phyloP scores from a whole-genome alignment of 2,113 vertebrate species.

The Aleadryas rufinucha region DNA sequence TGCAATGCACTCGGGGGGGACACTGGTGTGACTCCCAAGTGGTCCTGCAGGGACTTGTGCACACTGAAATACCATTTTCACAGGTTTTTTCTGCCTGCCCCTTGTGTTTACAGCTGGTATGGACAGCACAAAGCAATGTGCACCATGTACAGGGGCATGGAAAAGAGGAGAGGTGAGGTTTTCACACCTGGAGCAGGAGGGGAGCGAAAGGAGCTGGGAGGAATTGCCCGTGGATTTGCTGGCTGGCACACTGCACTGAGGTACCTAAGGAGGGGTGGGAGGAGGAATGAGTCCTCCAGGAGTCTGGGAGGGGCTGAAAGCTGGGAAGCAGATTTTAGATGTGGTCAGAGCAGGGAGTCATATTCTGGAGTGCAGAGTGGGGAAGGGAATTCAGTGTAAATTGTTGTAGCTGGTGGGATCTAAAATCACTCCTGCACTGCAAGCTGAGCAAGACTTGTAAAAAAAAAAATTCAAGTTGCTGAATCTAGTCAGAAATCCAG shows the following conservation, averaged over 20 bases:
- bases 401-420: conserved; percentile 61
- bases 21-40: neutral
- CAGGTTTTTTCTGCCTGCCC: neutral
- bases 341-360: rapidly evolving
- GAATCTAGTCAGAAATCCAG: neutral
- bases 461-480: conserved; percentile 56
- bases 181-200: neutral
- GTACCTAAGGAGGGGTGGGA: neutral
- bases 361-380: neutral
- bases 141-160: rapidly evolving
- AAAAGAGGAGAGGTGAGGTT: neutral
- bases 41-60: neutral
- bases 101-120: neutral
- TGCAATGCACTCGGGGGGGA: rapidly evolving
- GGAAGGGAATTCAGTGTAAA: conserved; percentile 23
- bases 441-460: conserved; percentile 55
- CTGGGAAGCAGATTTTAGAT: neutral
- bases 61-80: neutral
- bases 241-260: neutral
- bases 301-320: neutral
- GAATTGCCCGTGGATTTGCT: neutral
- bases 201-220: neutral
- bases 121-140: neutral
- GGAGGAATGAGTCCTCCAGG: rapidly evolving
- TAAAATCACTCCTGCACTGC: conserved; percentile 65